Percentiles rank a stretch among this genome's conserved stretches.
Evolutionary conservation across 2,113 vertebrate species (phyloP).

Genomic region (Sapajus apella): DNA sequence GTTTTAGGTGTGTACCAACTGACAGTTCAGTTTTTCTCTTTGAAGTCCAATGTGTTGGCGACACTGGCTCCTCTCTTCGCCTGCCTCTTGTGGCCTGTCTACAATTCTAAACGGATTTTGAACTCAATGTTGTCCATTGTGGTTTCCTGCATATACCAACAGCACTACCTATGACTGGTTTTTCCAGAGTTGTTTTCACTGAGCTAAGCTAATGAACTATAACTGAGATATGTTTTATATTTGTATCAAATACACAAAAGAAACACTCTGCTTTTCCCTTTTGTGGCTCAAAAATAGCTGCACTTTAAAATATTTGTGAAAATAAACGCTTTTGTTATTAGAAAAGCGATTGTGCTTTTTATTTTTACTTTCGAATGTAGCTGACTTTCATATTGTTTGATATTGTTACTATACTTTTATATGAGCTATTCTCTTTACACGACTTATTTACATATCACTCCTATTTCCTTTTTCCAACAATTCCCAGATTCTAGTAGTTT

Average conservation of each 20-base stretch:
- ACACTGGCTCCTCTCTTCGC: neutral
- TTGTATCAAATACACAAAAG: neutral
- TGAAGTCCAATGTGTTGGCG: neutral
- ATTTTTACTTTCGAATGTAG: neutral
- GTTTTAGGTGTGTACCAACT: neutral
- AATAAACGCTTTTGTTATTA: constrained; percentile 64
- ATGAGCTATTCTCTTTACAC: neutral
- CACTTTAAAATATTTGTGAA: constrained; percentile 51
- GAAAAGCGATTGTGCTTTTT: neutral
- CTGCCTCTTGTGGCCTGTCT: neutral
- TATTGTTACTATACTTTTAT: neutral
- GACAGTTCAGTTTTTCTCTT: neutral
- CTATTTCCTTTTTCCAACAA: neutral
- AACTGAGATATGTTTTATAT: constrained; percentile 50
- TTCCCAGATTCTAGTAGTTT: neutral
- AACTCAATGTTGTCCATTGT: neutral
- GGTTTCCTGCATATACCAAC: neutral
- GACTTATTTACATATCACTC: neutral
- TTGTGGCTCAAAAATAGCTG: neutral
- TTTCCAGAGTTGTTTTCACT: constrained; percentile 32
- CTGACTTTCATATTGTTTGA: neutral
- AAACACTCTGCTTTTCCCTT: neutral
- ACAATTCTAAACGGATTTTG: neutral
- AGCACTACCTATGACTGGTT: neutral
- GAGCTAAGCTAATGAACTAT: constrained; percentile 41